Conservation (phyloP, 2,888 invertebrate genomes). For the Embidobia sp. region DNA sequence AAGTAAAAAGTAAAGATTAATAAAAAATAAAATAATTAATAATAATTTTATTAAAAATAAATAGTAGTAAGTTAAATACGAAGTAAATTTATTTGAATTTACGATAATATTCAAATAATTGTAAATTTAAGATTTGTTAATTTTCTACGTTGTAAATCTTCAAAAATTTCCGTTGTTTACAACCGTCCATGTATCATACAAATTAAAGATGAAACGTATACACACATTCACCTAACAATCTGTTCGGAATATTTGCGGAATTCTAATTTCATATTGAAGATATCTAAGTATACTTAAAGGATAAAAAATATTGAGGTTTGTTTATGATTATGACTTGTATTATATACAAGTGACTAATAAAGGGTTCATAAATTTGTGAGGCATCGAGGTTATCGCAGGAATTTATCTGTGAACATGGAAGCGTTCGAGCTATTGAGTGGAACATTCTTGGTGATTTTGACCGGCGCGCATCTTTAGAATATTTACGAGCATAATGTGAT, state of each 20-base stretch:
- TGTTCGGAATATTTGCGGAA: constrained; percentile 19
- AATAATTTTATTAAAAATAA: too few species aligned
- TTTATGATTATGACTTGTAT: constrained; percentile 63
- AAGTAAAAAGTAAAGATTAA: too few species aligned
- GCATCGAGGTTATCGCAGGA: constrained; percentile 62
- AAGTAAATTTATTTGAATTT: too few species aligned
- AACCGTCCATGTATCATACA: constrained; percentile 17
- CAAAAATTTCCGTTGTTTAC: too few species aligned
- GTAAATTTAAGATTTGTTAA: too few species aligned
- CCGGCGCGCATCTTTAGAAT: constrained; percentile 54
- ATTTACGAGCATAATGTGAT: constrained; percentile 60
- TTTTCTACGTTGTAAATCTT: too few species aligned
- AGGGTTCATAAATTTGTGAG: constrained; percentile 65
- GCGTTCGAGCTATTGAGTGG: constrained; percentile 61
- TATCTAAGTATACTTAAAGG: constrained; percentile 32
- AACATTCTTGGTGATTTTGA: constrained; percentile 59
- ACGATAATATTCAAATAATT: too few species aligned
- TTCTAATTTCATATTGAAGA: constrained; percentile 42
- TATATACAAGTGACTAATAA: constrained; percentile 63
- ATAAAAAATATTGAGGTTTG: constrained; percentile 49
- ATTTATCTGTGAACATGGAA: constrained; percentile 64
- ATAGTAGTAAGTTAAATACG: too few species aligned
- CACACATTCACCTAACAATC: constrained; percentile 20
- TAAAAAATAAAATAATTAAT: too few species aligned
- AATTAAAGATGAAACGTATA: constrained; percentile 30